These are phyloP conservation scores for Aleiodes sp. DNA, from an alignment of 1,140 invertebrate genomes.

Conservation along the genomic window DNA sequence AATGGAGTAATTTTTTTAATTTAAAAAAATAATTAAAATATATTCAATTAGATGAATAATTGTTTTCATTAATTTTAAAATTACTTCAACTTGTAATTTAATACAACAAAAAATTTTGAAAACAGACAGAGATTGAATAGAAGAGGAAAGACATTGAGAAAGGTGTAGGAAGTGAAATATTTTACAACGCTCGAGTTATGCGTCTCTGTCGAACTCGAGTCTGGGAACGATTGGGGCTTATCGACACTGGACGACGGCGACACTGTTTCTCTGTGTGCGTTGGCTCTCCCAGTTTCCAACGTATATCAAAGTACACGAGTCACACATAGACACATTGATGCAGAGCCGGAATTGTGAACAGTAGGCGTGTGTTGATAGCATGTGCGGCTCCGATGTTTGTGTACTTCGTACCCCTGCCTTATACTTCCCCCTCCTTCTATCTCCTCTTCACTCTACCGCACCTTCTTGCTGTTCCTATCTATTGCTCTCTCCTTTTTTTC, in stretches of 20 bases:
- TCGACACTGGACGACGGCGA: not conserved
- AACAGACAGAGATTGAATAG: too few species aligned
- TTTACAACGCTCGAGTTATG: not conserved
- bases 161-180: not conserved
- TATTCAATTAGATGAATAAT: too few species aligned
- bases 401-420: conserved; percentile 22
- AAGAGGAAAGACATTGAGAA: too few species aligned
- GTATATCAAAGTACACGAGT: not conserved
- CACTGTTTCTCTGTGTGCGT: not conserved
- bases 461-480: not conserved
- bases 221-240: conserved; percentile 6
- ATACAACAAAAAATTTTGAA: too few species aligned
- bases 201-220: not conserved
- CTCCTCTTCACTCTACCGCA: too few species aligned
- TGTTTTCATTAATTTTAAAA: too few species aligned
- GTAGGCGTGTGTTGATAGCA: conserved; percentile 64
- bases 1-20: not conserved
- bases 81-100: too few species aligned
- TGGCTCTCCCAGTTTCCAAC: too few species aligned
- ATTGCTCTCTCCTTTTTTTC: not conserved
- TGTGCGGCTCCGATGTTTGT: conserved; percentile 53
- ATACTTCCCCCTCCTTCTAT: not conserved
- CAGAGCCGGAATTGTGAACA: conserved; percentile 41
- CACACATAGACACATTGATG: conserved; percentile 13
- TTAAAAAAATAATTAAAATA: not conserved